These are phyloP conservation scores for Epizoanthus scotinus DNA, from an alignment of 92 coral and sea anemone genomes.

Conservation along the genomic window DNA sequence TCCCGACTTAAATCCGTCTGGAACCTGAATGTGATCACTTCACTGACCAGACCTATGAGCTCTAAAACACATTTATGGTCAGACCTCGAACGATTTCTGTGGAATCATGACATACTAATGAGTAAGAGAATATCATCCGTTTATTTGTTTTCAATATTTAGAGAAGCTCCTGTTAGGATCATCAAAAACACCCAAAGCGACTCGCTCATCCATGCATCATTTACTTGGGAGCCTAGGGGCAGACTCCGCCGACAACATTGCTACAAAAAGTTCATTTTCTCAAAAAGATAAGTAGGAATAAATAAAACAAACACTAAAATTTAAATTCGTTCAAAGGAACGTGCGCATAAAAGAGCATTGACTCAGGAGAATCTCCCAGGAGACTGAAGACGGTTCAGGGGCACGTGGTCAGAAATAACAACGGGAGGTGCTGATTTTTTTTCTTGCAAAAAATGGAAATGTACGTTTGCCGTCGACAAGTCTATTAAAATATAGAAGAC, in stretches of 20 bases:
- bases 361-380: too few species aligned
- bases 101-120: background rate
- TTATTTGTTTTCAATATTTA: slow-evolving; percentile 6
- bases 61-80: background rate
- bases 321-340: too few species aligned
- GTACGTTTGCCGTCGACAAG: too few species aligned
- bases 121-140: background rate
- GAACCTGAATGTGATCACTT: background rate
- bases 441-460: too few species aligned
- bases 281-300: too few species aligned
- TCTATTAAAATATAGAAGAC: too few species aligned
- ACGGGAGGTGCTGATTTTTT: too few species aligned
- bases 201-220: background rate
- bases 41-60: background rate
- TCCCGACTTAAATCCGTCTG: background rate
- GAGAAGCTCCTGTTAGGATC: background rate
- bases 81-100: background rate
- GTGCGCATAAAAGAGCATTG: too few species aligned
- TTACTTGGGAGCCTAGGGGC: background rate
- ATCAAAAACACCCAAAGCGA: background rate
- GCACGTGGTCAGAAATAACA: too few species aligned
- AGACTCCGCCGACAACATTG: background rate
- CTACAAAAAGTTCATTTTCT: too few species aligned
- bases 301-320: too few species aligned
- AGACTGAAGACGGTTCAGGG: too few species aligned